These are phyloP conservation scores for Heliopora coerulea DNA, from an alignment of 92 coral and sea anemone species.

Conservation along the genomic window DNA sequence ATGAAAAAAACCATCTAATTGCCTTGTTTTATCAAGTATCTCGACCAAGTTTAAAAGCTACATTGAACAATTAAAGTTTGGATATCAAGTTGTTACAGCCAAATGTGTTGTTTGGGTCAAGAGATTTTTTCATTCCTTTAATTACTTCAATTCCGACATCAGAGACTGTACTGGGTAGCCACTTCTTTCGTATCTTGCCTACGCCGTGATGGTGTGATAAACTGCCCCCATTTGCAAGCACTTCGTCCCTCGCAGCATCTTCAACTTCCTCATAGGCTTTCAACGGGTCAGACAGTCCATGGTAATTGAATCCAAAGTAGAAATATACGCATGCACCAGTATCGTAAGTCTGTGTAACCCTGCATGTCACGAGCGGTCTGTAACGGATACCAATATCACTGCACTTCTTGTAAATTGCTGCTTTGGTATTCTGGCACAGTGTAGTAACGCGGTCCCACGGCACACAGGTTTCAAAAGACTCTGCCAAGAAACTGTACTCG, in stretches of 20 bases:
- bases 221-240: conserved; percentile 93
- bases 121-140: conserved; percentile 70
- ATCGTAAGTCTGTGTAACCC: conserved; percentile 96
- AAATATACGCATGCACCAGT: conserved; percentile 98
- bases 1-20: no score
- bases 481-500: conserved; percentile 82
- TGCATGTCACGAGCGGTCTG: conserved; percentile 82
- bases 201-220: conserved; percentile 97
- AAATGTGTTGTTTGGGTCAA: conserved; percentile 93
- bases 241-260: conserved; percentile 84
- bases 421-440: conserved; percentile 86
- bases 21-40: no score
- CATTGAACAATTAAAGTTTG: conserved; percentile 1
- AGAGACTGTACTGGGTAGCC: conserved; percentile 84
- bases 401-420: conserved; percentile 77
- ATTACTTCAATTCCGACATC: conserved; percentile 86
- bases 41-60: neutral
- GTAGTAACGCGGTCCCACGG: conserved; percentile 96
- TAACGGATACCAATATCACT: conserved; percentile 82
- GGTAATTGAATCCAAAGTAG: conserved; percentile 92
- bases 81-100: conserved; percentile 72
- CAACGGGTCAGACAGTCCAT: conserved; percentile 72
- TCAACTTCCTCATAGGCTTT: conserved; percentile 75
- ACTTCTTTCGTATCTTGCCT: conserved; percentile 91
- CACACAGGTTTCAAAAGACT: conserved; percentile 94